These are phyloP conservation scores for Drosophila imparisetae DNA, from an alignment of 2,888 invertebrate genomes.

Conservation along the genomic window DNA sequence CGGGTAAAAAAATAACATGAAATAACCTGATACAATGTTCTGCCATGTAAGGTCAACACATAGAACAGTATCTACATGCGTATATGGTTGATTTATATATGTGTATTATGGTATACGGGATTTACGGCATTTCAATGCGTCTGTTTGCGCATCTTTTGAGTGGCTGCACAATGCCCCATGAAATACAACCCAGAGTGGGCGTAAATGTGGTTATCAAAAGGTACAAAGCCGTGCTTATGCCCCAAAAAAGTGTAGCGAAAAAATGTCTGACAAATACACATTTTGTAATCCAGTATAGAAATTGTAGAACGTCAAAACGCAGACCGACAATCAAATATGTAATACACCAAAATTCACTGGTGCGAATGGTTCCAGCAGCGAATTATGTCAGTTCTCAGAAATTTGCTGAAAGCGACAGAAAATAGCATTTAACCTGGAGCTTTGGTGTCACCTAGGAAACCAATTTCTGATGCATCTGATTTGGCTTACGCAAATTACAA, in stretches of 20 bases:
- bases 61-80: constrained; percentile 11
- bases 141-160: constrained; percentile 48
- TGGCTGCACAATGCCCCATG: constrained; percentile 32
- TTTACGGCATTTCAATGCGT: constrained; percentile 56
- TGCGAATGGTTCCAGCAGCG: constrained; percentile 5
- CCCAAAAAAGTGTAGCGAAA: constrained; percentile 26
- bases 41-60: constrained; percentile 23
- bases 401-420: constrained; percentile 7
- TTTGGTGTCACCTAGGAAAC: constrained; percentile 22
- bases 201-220: constrained; percentile 60
- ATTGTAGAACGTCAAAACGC: constrained; percentile 20
- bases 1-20: constrained; percentile 52
- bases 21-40: constrained; percentile 48
- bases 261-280: constrained; percentile 40
- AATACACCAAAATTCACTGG: constrained; percentile 53
- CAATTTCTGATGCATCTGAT: constrained; percentile 35
- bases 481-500: constrained; percentile 48
- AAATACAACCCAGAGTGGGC: constrained; percentile 33
- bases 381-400: constrained; percentile 12
- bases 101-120: constrained; percentile 19
- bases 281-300: constrained; percentile 37
- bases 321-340: constrained; percentile 64
- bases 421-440: constrained; percentile 18
- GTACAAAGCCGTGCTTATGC: constrained; percentile 52
- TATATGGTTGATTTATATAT: constrained; percentile 22